Conservation (phyloP, 2,113 vertebrate species). For the Anolis sagrei region DNA sequence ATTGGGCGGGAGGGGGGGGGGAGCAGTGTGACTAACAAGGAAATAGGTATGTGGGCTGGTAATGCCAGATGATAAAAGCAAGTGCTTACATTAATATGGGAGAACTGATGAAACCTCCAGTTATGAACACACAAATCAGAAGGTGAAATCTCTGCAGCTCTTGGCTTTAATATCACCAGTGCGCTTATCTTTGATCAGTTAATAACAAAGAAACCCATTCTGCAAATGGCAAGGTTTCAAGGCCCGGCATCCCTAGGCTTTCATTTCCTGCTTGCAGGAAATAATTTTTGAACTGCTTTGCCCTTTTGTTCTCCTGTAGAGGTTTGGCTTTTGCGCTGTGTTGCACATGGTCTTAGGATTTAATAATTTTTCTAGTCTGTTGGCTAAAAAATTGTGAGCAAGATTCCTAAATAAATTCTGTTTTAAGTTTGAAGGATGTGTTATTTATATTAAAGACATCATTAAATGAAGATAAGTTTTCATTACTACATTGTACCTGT, state of each 20-base stretch:
- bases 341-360: not conserved
- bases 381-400: not conserved
- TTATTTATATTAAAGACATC: too few relatives aligned
- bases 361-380: slow-evolving; percentile 1
- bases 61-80: slow-evolving; percentile 44
- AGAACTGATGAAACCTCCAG: slow-evolving; percentile 47
- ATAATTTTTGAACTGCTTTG: slow-evolving; percentile 81
- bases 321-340: slow-evolving; percentile 40
- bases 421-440: not conserved
- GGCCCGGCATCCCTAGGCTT: slow-evolving; percentile 72
- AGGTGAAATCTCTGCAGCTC: slow-evolving; percentile 58
- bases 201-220: slow-evolving; percentile 74
- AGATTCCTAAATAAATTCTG: slow-evolving; percentile 10
- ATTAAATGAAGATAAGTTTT: not conserved
- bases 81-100: slow-evolving; percentile 47
- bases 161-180: slow-evolving; percentile 70
- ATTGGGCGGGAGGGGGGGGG: slow-evolving; percentile 16
- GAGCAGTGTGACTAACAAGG: slow-evolving; percentile 6
- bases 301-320: slow-evolving; percentile 56
- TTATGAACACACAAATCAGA: slow-evolving; percentile 55
- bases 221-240: slow-evolving; percentile 59
- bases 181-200: slow-evolving; percentile 81
- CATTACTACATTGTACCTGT: not conserved
- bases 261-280: slow-evolving; percentile 97
- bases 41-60: slow-evolving; percentile 38